Percentiles rank a stretch among this genome's conserved stretches.
These are phyloP conservation scores for Cydia pomonella DNA, from an alignment of 1,140 invertebrate genomes.

Conservation along the genomic window DNA sequence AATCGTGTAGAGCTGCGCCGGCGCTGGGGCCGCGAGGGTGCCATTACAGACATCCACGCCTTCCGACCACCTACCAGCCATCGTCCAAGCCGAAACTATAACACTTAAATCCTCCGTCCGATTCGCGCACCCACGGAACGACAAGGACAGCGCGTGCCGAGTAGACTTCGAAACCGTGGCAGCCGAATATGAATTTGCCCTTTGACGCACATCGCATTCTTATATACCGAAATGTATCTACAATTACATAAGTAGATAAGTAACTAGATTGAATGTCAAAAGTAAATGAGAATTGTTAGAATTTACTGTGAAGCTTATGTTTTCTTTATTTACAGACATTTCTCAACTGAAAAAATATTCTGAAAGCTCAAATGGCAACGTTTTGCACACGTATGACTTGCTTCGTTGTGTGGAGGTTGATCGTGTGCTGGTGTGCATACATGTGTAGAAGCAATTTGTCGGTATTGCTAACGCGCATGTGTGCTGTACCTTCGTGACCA, in stretches of 20 bases:
- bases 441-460: constrained; percentile 39
- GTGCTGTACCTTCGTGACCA: constrained; percentile 36
- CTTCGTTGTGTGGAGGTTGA: constrained; percentile 50
- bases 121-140: background rate
- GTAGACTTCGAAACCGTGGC: background rate
- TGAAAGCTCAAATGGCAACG: constrained; percentile 10
- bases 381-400: constrained; percentile 19
- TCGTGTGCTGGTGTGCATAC: constrained; percentile 39
- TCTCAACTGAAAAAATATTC: background rate
- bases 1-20: constrained; percentile 46
- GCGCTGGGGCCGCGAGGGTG: constrained; percentile 67
- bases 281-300: background rate
- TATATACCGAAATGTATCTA: constrained; percentile 30
- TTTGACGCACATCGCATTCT: constrained; percentile 31
- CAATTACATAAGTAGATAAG: constrained; percentile 17
- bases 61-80: constrained; percentile 3
- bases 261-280: constrained; percentile 20
- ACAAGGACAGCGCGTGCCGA: background rate
- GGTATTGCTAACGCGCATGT: constrained; percentile 3
- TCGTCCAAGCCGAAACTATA: constrained; percentile 14
- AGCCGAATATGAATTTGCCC: background rate
- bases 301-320: background rate
- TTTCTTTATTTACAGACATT: background rate
- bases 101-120: background rate
- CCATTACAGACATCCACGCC: constrained; percentile 38